Evolutionary conservation across 2,113 vertebrate genomes (phyloP).

Genomic region (Eurypyga helias): DNA sequence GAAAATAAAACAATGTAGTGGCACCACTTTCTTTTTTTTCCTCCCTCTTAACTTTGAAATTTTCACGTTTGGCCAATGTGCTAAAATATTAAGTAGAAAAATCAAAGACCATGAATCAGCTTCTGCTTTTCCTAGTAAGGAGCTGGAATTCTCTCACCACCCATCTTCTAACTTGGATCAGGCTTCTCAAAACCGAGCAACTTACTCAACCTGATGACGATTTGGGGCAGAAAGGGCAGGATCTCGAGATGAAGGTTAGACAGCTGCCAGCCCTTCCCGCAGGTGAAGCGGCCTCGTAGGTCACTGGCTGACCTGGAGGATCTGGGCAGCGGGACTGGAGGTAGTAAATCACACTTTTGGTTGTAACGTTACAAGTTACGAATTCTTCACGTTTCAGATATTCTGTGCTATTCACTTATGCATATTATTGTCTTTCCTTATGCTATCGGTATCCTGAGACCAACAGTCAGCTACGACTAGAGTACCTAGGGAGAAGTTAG

Average conservation of each 20-base stretch:
- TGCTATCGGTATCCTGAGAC: neutral
- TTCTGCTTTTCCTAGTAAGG: neutral
- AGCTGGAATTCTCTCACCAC: neutral
- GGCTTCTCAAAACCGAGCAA: neutral
- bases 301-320: neutral
- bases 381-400: neutral
- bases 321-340: neutral
- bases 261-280: neutral
- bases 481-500: neutral
- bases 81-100: neutral
- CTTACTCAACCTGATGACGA: neutral
- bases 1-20: neutral
- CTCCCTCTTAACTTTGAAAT: rapidly evolving
- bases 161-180: neutral
- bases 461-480: neutral
- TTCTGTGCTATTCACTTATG: neutral
- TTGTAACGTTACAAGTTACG: neutral
- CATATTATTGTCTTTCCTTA: neutral
- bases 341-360: neutral
- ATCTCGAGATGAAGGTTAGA: neutral
- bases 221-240: neutral
- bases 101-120: neutral
- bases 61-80: neutral
- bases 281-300: rapidly evolving
- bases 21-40: neutral